phyloP scores from a whole-genome alignment of 1,140 invertebrate species.

The Lepidostoma basale region DNA sequence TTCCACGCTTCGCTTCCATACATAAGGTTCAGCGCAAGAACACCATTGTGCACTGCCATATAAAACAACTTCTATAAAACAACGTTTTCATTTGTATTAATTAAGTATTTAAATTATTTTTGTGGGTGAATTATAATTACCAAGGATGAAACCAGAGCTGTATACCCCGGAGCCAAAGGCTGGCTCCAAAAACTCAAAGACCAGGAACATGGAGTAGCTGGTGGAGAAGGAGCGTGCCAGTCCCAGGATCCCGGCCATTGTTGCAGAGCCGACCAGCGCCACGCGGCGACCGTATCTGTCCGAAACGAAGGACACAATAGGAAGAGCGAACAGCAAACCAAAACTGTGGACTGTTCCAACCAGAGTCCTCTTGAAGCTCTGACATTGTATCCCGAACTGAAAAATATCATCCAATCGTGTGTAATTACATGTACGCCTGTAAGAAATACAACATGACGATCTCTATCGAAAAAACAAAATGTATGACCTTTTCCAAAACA shows the following conservation, averaged over 20 bases:
- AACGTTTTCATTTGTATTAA: no score
- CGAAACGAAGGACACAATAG: conserved; percentile 70
- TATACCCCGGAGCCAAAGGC: conserved; percentile 58
- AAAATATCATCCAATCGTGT: no score
- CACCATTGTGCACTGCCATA: no score
- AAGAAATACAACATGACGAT: no score
- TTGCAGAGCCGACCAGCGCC: conserved; percentile 65
- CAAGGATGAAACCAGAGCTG: conserved; percentile 55
- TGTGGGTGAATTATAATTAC: no score
- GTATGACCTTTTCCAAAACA: no score
- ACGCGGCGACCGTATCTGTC: conserved; percentile 69
- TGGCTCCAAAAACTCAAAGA: conserved; percentile 70
- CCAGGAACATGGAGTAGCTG: conserved; percentile 68
- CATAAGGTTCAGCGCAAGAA: no score
- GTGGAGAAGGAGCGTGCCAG: conserved; percentile 69
- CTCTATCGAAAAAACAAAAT: no score
- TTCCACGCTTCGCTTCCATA: no score
- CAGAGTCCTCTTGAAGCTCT: conserved; percentile 71
- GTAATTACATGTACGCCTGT: no score
- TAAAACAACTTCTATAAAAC: no score
- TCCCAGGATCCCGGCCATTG: conserved; percentile 65
- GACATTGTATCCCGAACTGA: conserved; percentile 54
- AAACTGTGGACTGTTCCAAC: conserved; percentile 74
- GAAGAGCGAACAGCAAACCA: conserved; percentile 72
- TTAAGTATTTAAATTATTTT: no score